Evolutionary conservation across 2,113 vertebrate genomes (phyloP).

Genomic region (Entelurus aequoreus): DNA sequence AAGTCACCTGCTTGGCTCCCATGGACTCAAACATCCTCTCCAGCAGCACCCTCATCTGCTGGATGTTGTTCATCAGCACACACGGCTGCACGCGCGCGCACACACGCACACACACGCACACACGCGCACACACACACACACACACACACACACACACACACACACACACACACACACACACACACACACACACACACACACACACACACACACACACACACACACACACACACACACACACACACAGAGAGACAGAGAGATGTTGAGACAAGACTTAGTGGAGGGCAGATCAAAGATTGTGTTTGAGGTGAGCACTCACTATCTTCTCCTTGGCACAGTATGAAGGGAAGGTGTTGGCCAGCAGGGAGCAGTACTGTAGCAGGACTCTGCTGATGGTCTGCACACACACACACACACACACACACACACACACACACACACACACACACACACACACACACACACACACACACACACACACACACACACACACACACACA

Average conservation of each 20-base stretch:
- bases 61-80: constrained; percentile 93
- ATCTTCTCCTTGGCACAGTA: constrained; percentile 93
- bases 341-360: constrained; percentile 82
- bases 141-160: too few relatives aligned
- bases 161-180: too few relatives aligned
- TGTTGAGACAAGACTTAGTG: too few relatives aligned
- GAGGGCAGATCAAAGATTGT: background rate
- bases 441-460: background rate
- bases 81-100: constrained; percentile 73
- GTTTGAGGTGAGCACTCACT: constrained; percentile 65
- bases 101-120: too few relatives aligned
- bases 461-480: too few relatives aligned
- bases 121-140: too few relatives aligned
- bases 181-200: too few relatives aligned
- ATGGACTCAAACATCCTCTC: constrained; percentile 99
- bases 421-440: background rate
- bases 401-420: constrained; percentile 19
- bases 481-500: too few relatives aligned
- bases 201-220: too few relatives aligned
- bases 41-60: constrained; percentile 91
- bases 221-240: too few relatives aligned
- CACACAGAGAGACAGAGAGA: too few relatives aligned
- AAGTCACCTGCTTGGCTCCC: constrained; percentile 91
- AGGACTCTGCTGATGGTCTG: constrained; percentile 95
- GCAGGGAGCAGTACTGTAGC: constrained; percentile 87